Evolutionary conservation across 1,140 invertebrate species (phyloP).

Genomic region (Mya arenaria): DNA sequence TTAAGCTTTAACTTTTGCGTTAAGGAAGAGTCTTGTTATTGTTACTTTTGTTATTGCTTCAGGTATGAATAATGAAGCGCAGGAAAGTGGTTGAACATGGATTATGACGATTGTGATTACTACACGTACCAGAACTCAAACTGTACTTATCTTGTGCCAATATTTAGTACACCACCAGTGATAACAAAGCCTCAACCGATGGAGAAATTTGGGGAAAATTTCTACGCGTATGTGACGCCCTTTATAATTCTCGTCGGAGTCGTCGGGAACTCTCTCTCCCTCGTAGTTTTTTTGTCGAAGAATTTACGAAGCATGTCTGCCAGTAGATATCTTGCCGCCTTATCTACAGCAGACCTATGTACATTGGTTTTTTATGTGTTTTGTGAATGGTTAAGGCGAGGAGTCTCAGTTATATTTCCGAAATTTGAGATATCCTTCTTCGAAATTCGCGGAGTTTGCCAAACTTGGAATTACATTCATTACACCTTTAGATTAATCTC

Average conservation of each 20-base stretch:
- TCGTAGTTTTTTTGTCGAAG: conserved; percentile 71
- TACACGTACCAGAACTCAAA: too few relatives aligned
- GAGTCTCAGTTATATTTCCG: conserved; percentile 44
- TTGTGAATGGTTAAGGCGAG: conserved; percentile 66
- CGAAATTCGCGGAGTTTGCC: conserved; percentile 67
- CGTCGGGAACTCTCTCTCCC: conserved; percentile 69
- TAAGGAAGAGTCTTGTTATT: too few relatives aligned
- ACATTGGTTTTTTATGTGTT: conserved; percentile 66
- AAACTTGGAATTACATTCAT: conserved; percentile 66
- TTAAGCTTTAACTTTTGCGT: too few relatives aligned
- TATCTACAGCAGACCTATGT: conserved; percentile 64
- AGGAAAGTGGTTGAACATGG: too few relatives aligned
- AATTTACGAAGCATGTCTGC: conserved; percentile 72
- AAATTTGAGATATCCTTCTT: conserved; percentile 48
- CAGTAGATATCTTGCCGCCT: conserved; percentile 65
- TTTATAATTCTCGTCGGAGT: conserved; percentile 68
- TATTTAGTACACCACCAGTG: too few relatives aligned
- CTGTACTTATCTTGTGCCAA: too few relatives aligned
- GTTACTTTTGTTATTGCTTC: too few relatives aligned
- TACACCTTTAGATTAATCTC: conserved; percentile 73
- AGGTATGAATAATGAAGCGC: too few relatives aligned
- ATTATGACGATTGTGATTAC: too few relatives aligned
- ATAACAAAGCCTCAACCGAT: too few relatives aligned
- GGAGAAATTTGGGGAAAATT: background rate
- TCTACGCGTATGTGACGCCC: conserved; percentile 42